Percentiles rank a stretch among this genome's conserved stretches.
These are phyloP conservation scores for Acridotheres tristis DNA, from an alignment of 2,797 vertebrate species.

Conservation along the genomic window DNA sequence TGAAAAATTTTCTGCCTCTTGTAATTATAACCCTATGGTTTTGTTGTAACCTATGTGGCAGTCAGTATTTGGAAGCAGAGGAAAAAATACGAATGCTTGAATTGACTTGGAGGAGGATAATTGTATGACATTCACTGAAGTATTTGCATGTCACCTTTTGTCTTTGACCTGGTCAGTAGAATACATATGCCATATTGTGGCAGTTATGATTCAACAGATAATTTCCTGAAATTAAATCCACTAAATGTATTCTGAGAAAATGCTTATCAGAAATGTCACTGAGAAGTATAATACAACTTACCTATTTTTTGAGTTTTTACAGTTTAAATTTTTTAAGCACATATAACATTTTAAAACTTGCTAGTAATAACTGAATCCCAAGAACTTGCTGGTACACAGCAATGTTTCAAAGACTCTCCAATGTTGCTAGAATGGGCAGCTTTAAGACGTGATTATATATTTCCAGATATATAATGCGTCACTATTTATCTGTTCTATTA, in stretches of 20 bases:
- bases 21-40: not conserved
- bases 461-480: not conserved
- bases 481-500: not conserved
- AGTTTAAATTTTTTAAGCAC: not conserved
- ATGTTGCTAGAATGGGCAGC: not conserved
- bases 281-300: not conserved
- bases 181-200: not conserved
- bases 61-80: not conserved
- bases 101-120: not conserved
- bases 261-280: not conserved
- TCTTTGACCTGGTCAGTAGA: not conserved
- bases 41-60: not conserved
- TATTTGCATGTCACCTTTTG: not conserved
- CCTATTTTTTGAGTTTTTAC: fast-evolving
- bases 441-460: not conserved
- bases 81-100: not conserved
- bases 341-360: not conserved
- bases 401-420: not conserved
- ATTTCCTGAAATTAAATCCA: not conserved
- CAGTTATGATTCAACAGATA: not conserved
- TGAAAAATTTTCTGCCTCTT: not conserved
- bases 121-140: not conserved
- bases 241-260: not conserved
- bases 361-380: not conserved
- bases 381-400: not conserved